These are phyloP conservation scores for Dendrolimus kikuchii DNA, from an alignment of 1,140 invertebrate species.

Conservation along the genomic window DNA sequence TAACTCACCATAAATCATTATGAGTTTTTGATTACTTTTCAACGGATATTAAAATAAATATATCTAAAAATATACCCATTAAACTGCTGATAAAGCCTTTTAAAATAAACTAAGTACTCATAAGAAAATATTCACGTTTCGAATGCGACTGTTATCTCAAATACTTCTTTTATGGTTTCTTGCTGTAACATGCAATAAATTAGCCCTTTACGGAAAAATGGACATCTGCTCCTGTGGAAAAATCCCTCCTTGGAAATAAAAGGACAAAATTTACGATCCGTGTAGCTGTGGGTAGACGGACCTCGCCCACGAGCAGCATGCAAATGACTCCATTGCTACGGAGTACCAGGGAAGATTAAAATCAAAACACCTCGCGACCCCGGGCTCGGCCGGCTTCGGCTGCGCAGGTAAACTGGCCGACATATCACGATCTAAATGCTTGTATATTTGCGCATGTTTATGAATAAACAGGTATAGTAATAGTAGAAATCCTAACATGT, in stretches of 20 bases:
- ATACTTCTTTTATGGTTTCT: constrained; percentile 44
- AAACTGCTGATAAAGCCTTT: not conserved
- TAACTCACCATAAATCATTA: not conserved
- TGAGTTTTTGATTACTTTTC: no score
- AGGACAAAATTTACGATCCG: constrained; percentile 65
- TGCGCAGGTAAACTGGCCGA: not conserved
- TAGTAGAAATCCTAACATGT: no score
- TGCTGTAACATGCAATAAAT: constrained; percentile 54
- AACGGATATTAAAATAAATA: no score
- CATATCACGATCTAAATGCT: constrained; percentile 5
- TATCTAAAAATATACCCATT: no score
- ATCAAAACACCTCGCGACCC: constrained; percentile 40
- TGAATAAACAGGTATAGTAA: not conserved
- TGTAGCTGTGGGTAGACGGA: constrained; percentile 60
- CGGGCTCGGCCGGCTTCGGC: constrained; percentile 9
- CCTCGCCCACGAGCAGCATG: constrained; percentile 57
- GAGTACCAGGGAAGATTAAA: constrained; percentile 43
- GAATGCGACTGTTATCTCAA: constrained; percentile 38
- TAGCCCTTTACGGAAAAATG: constrained; percentile 57
- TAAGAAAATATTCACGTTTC: constrained; percentile 28
- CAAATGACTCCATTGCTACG: constrained; percentile 57
- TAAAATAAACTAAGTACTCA: constrained; percentile 15
- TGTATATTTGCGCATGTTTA: constrained; percentile 6
- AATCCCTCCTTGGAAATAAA: constrained; percentile 58
- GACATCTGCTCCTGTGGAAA: constrained; percentile 61